Conservation (phyloP, 2,888 invertebrate genomes). For the Pterostichus madidus region DNA sequence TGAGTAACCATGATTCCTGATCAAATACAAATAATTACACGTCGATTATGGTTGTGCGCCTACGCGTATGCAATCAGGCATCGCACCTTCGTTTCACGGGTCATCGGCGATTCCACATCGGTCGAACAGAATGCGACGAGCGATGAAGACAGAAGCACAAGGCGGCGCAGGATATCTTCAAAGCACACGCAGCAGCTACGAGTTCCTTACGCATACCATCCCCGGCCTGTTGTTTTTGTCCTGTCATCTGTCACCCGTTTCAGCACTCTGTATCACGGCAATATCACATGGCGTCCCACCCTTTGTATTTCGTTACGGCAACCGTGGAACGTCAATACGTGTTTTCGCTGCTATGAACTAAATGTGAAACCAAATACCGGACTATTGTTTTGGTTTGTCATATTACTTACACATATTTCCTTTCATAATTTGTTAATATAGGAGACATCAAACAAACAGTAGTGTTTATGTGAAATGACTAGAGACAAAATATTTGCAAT, state of each 20-base stretch:
- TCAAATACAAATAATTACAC: constrained; percentile 34
- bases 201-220: background rate
- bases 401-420: background rate
- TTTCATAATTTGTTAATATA: background rate
- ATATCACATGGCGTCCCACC: background rate
- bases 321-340: background rate
- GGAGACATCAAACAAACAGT: background rate
- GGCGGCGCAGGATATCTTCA: no score
- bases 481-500: no score
- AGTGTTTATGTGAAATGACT: background rate
- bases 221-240: constrained; percentile 44
- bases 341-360: background rate
- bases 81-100: constrained; percentile 17
- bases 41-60: constrained; percentile 10
- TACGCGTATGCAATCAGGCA: constrained; percentile 44
- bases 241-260: constrained; percentile 58
- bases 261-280: constrained; percentile 38
- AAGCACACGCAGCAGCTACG: constrained; percentile 6
- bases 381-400: constrained; percentile 6
- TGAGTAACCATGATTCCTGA: background rate
- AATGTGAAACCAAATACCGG: constrained; percentile 4
- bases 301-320: background rate
- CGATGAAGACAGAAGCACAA: constrained; percentile 10
- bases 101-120: constrained; percentile 35
- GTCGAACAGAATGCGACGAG: background rate